Evolutionary conservation across 2,113 vertebrate species (phyloP).

Genomic region (Sorex araneus): DNA sequence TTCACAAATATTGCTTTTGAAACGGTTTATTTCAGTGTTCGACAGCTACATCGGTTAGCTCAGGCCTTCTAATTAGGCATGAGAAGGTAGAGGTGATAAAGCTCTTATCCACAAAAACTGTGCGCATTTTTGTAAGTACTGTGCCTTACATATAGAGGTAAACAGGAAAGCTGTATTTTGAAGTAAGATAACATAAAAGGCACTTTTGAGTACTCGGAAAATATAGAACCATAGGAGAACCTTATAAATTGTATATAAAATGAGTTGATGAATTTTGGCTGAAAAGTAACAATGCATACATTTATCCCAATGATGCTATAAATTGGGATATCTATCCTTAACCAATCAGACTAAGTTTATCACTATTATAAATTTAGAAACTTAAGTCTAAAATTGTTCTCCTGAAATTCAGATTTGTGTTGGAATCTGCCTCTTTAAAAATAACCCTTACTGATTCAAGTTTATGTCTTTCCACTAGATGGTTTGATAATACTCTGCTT

Average conservation of each 20-base stretch:
- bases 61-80: background rate
- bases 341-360: constrained; percentile 71
- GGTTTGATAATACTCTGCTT: constrained; percentile 71
- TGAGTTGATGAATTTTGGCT: constrained; percentile 25
- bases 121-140: constrained; percentile 5
- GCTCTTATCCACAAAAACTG: background rate
- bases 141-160: background rate
- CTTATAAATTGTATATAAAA: background rate
- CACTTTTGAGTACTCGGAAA: constrained; percentile 8
- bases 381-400: constrained; percentile 59
- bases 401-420: constrained; percentile 65
- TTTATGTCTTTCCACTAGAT: constrained; percentile 60
- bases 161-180: constrained; percentile 24
- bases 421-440: constrained; percentile 77
- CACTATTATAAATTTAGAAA: constrained; percentile 74
- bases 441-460: constrained; percentile 53
- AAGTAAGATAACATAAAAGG: constrained; percentile 10
- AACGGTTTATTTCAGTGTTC: constrained; percentile 14
- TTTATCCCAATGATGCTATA: constrained; percentile 49
- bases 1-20: background rate
- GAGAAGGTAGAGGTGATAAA: background rate
- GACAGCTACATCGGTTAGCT: background rate
- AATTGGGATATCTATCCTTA: constrained; percentile 52
- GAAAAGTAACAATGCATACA: constrained; percentile 50
- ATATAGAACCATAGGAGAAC: constrained; percentile 40